Evolutionary conservation across 23 tunicate species (phyloP).

Genomic region (Halocynthia roretzi): DNA sequence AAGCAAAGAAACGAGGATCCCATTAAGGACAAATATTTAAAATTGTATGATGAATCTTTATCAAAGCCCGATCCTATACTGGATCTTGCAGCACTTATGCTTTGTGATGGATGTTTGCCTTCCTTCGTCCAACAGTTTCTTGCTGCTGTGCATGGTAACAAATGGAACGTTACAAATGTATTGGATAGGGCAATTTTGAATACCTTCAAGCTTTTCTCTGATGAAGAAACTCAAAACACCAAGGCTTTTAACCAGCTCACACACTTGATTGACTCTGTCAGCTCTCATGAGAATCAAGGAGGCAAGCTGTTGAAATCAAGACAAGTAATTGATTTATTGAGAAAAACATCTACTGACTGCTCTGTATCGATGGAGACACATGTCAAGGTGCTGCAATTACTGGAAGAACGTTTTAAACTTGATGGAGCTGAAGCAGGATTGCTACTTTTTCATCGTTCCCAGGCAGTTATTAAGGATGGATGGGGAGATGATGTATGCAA

Average conservation of each 20-base stretch:
- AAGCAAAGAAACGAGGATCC: constrained; percentile 7
- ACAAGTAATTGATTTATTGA: constrained; percentile 20
- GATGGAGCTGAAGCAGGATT: constrained; percentile 18
- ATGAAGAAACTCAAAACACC: background rate
- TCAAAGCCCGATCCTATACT: constrained; percentile 19
- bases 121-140: constrained; percentile 12
- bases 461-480: constrained; percentile 17
- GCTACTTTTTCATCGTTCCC: constrained; percentile 31
- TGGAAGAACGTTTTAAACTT: constrained; percentile 34
- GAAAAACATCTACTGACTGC: constrained; percentile 22
- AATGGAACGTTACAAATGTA: constrained; percentile 1
- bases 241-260: background rate
- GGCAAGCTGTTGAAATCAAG: constrained; percentile 3
- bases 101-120: constrained; percentile 15
- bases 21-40: constrained; percentile 25
- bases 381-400: constrained; percentile 40
- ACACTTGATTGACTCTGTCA: background rate
- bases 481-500: constrained; percentile 38
- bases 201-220: background rate
- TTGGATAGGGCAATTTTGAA: constrained; percentile 1
- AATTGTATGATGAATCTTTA: constrained; percentile 20
- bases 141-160: constrained; percentile 24
- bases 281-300: constrained; percentile 15
- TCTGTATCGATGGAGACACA: constrained; percentile 7
- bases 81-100: constrained; percentile 17